Conservation (phyloP, 2,113 vertebrate species). For the Hippoglossus stenolepis region DNA sequence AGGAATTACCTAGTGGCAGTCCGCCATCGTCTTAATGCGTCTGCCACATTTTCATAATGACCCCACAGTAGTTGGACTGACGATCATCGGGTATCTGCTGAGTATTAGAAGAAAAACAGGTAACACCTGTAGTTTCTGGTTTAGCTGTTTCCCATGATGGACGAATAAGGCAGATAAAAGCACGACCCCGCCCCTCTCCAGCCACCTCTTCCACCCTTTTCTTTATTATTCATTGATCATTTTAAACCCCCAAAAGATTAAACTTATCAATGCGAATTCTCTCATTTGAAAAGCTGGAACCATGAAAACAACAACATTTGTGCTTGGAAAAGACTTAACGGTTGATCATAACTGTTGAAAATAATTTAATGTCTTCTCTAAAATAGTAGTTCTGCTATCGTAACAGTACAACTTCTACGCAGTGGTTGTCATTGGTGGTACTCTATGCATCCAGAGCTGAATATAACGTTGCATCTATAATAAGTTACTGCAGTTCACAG, state of each 20-base stretch:
- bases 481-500: not conserved
- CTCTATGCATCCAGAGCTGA: not conserved
- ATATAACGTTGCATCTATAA: slow-evolving; percentile 19
- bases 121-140: not conserved
- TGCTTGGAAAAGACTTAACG: not conserved
- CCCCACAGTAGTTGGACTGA: not conserved
- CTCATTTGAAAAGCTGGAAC: not conserved
- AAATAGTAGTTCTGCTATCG: not conserved
- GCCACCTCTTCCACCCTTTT: no score
- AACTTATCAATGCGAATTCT: not conserved
- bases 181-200: not conserved
- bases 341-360: not conserved
- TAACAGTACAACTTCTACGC: not conserved
- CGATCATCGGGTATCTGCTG: not conserved
- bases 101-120: not conserved
- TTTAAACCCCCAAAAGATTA: not conserved
- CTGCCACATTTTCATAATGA: not conserved
- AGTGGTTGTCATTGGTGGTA: not conserved
- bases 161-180: not conserved
- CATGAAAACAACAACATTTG: not conserved
- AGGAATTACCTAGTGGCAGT: not conserved
- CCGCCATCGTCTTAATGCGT: not conserved
- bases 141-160: not conserved
- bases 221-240: not conserved
- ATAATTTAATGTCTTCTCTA: not conserved